phyloP scores from a whole-genome alignment of 2,797 vertebrate genomes.

The Galaxias olidus region DNA sequence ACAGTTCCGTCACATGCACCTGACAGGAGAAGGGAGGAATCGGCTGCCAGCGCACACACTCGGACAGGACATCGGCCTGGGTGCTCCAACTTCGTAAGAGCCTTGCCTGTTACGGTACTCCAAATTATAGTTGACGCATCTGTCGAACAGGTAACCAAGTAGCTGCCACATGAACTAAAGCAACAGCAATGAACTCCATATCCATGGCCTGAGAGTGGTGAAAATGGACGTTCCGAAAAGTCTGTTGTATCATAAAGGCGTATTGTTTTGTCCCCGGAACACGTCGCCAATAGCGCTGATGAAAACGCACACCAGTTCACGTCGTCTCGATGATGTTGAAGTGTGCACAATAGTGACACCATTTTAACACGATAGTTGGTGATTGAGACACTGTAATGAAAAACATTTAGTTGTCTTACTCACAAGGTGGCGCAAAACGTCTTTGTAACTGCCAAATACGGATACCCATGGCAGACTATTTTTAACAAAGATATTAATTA shows the following conservation, averaged over 20 bases:
- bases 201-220: conserved; percentile 77
- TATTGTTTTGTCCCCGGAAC: conserved; percentile 85
- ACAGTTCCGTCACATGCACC: conserved; percentile 82
- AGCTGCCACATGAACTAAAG: conserved; percentile 78
- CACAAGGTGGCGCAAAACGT: conserved; percentile 57
- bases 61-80: conserved; percentile 78
- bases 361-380: conserved; percentile 56
- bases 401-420: background rate
- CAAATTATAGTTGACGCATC: conserved; percentile 78
- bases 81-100: conserved; percentile 69
- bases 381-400: background rate
- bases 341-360: conserved; percentile 73
- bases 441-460: conserved; percentile 1
- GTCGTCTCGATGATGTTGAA: conserved; percentile 81
- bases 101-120: conserved; percentile 66
- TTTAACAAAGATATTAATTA: background rate
- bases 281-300: conserved; percentile 73
- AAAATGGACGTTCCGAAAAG: conserved; percentile 78
- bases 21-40: conserved; percentile 62
- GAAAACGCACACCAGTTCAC: conserved; percentile 85
- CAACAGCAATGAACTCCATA: conserved; percentile 88
- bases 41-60: conserved; percentile 78
- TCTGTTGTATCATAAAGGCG: conserved; percentile 73
- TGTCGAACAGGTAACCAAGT: conserved; percentile 84
- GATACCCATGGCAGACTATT: background rate